Conservation (phyloP, 2,888 invertebrate species). For the Macrosoma leucophasiata region DNA sequence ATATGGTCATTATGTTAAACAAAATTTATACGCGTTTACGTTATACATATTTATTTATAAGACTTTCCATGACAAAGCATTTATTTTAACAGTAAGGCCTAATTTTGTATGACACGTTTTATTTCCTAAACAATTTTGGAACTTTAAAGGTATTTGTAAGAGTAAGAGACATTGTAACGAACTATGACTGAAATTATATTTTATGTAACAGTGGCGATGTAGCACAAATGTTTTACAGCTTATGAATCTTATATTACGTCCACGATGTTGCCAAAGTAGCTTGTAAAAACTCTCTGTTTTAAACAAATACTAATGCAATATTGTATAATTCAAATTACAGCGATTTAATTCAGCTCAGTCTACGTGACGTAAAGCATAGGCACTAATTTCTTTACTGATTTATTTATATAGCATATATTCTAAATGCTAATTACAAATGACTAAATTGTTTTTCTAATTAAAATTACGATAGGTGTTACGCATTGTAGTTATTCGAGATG, state of each 20-base stretch:
- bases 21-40: conserved; percentile 36
- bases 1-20: conserved; percentile 9
- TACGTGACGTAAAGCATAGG: conserved; percentile 20
- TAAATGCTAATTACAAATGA: too few relatives aligned
- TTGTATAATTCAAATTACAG: conserved; percentile 1
- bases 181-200: conserved; percentile 11
- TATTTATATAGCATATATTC: conserved; percentile 33
- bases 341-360: background rate
- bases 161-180: conserved; percentile 7
- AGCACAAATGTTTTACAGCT: conserved; percentile 52
- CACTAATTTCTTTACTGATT: conserved; percentile 37
- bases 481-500: conserved; percentile 41
- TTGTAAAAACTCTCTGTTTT: too few relatives aligned
- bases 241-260: conserved; percentile 59
- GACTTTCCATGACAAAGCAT: conserved; percentile 67
- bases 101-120: conserved; percentile 51
- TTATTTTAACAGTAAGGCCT: conserved; percentile 66
- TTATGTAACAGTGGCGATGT: conserved; percentile 28
- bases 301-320: background rate
- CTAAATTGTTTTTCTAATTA: too few relatives aligned
- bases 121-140: conserved; percentile 37
- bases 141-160: conserved; percentile 16
- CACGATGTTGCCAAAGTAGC: conserved; percentile 72
- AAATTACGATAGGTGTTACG: conserved; percentile 42
- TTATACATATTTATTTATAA: conserved; percentile 52